A percentile compares a stretch with the other conserved stretches of the same genome.
Conservation (phyloP, 2,797 vertebrate genomes). For the Acipenser oxyrinchus region DNA sequence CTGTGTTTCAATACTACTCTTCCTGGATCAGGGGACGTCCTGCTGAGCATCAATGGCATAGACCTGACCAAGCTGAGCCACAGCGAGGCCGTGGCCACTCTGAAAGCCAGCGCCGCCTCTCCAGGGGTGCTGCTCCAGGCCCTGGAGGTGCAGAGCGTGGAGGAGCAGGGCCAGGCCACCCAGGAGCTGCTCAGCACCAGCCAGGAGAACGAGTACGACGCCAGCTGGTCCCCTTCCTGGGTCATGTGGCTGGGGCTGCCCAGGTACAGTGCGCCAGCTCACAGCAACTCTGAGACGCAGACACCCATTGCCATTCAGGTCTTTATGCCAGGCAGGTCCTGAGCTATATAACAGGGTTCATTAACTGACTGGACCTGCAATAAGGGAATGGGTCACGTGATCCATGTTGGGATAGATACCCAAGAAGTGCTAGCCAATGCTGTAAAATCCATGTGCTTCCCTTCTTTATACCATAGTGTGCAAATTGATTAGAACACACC, state of each 20-base stretch:
- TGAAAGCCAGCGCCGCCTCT: slow-evolving; percentile 89
- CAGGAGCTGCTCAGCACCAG: slow-evolving; percentile 68
- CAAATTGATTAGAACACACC: too few species aligned
- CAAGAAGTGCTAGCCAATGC: too few species aligned
- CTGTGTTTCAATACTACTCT: neutral
- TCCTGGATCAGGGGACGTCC: slow-evolving; percentile 58
- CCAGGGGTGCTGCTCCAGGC: slow-evolving; percentile 78
- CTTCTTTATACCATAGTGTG: too few species aligned
- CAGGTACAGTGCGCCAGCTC: slow-evolving; percentile 56
- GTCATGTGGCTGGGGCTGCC: slow-evolving; percentile 96
- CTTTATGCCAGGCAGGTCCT: too few species aligned
- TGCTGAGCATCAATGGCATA: slow-evolving; percentile 91
- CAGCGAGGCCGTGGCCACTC: slow-evolving; percentile 88
- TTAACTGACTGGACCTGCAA: too few species aligned
- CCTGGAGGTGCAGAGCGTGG: slow-evolving; percentile 81
- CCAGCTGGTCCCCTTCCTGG: slow-evolving; percentile 96
- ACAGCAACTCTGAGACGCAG: neutral
- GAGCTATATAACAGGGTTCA: too few species aligned
- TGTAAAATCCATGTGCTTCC: too few species aligned
- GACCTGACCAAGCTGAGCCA: slow-evolving; percentile 91
- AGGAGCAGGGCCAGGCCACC: slow-evolving; percentile 65
- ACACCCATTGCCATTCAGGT: too few species aligned
- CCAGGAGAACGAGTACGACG: slow-evolving; percentile 87
- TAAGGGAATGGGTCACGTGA: too few species aligned
- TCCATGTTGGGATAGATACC: too few species aligned